A percentile compares a stretch with the other conserved stretches of the same genome.
Conservation (phyloP, 2,888 invertebrate species). For the Drosophila incognita region DNA sequence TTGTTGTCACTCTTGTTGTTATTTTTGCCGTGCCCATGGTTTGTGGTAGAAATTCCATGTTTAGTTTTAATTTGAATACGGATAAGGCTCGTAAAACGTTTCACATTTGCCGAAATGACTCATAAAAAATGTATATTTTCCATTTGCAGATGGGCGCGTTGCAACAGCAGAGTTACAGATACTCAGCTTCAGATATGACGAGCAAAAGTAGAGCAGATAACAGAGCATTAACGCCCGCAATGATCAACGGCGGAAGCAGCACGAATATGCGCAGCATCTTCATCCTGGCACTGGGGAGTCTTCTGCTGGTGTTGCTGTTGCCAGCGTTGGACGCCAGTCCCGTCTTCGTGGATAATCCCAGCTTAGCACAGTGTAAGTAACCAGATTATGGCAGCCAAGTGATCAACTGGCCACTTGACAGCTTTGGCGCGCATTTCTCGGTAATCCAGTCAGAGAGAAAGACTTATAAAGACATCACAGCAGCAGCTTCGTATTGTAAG, state of each 20-base stretch:
- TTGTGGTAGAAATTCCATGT: constrained; percentile 50
- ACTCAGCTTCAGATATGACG: constrained; percentile 41
- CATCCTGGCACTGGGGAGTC: constrained; percentile 57
- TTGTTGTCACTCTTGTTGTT: constrained; percentile 27
- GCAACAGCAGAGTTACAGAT: constrained; percentile 46
- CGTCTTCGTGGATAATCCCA: constrained; percentile 85
- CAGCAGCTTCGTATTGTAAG: constrained; percentile 20
- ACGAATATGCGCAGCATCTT: constrained; percentile 44
- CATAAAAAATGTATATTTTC: constrained; percentile 43
- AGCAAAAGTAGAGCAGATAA: constrained; percentile 48
- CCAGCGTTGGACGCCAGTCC: constrained; percentile 75
- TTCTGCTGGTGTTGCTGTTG: constrained; percentile 59
- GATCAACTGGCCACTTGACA: constrained; percentile 41
- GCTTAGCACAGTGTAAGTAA: constrained; percentile 85
- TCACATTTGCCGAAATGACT: constrained; percentile 67
- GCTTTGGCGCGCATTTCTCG: constrained; percentile 41
- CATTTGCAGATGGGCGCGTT: constrained; percentile 80
- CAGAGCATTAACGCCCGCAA: constrained; percentile 19
- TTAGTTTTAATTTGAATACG: constrained; percentile 64
- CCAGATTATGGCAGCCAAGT: constrained; percentile 23
- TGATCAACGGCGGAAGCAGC: constrained; percentile 18
- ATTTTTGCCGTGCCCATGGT: constrained; percentile 59
- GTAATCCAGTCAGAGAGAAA: constrained; percentile 39
- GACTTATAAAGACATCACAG: constrained; percentile 43
- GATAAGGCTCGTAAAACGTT: constrained; percentile 60